A percentile compares a stretch with the other conserved stretches of the same genome.
Conservation (phyloP, 2,888 invertebrate genomes). For the Parapristionchus giblindavisi region DNA sequence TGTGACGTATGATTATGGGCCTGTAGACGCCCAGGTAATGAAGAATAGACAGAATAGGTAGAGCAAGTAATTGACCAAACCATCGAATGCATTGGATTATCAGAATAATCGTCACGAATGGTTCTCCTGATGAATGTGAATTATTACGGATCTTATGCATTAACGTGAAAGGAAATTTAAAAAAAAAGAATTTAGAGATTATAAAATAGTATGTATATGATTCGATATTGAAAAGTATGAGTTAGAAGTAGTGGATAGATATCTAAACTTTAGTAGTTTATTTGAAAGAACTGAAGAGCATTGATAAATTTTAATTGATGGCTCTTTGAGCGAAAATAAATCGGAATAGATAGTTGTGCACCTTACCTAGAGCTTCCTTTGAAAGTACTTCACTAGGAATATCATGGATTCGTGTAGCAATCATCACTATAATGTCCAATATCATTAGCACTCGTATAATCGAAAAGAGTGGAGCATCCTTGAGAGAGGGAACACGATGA, state of each 20-base stretch:
- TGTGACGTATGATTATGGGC: slow-evolving; percentile 2
- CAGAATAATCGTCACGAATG: background rate
- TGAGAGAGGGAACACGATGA: slow-evolving; percentile 8
- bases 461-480: slow-evolving; percentile 2
- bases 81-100: slow-evolving; percentile 30
- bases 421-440: background rate
- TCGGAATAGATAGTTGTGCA: background rate
- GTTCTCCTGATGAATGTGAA: too few relatives aligned
- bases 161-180: too few relatives aligned
- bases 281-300: too few relatives aligned
- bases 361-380: background rate
- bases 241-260: too few relatives aligned
- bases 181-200: too few relatives aligned
- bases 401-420: background rate
- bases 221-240: too few relatives aligned
- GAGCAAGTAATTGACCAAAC: slow-evolving; percentile 24
- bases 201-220: too few relatives aligned
- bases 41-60: slow-evolving; percentile 9
- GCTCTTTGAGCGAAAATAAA: too few relatives aligned
- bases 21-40: slow-evolving; percentile 17
- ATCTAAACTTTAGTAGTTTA: too few relatives aligned
- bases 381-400: slow-evolving; percentile 3
- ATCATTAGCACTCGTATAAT: slow-evolving; percentile 26
- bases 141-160: background rate
- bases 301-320: too few relatives aligned